Percentiles rank a stretch among this genome's conserved stretches.
phyloP scores from a whole-genome alignment of 2,888 invertebrate genomes.

The Galerucella nymphaeae region DNA sequence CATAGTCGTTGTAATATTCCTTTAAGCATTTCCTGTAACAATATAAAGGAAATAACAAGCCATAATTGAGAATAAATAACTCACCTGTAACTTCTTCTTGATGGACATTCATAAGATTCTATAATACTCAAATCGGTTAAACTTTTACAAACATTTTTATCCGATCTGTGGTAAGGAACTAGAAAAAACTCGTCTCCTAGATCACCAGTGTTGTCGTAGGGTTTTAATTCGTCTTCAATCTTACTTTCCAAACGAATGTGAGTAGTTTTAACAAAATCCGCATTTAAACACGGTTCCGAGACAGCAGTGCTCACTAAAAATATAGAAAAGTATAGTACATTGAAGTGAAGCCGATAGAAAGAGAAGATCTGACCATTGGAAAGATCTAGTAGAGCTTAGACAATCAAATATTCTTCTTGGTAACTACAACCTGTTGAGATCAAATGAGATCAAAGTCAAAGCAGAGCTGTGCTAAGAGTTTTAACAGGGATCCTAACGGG shows the following conservation, averaged over 20 bases:
- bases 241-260: slow-evolving; percentile 58
- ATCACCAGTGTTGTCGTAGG: slow-evolving; percentile 54
- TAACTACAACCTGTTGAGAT: no score
- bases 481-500: no score
- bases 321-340: neutral
- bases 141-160: slow-evolving; percentile 54
- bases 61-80: neutral
- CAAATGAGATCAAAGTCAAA: no score
- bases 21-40: slow-evolving; percentile 61
- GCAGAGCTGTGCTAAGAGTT: no score
- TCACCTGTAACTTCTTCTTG: slow-evolving; percentile 37
- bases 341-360: no score
- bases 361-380: no score
- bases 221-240: slow-evolving; percentile 54
- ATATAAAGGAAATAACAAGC: neutral
- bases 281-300: slow-evolving; percentile 54
- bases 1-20: slow-evolving; percentile 75
- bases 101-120: slow-evolving; percentile 49
- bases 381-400: no score
- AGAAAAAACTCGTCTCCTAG: slow-evolving; percentile 61
- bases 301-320: slow-evolving; percentile 39
- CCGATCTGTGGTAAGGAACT: slow-evolving; percentile 53
- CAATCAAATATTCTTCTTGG: no score
- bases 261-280: slow-evolving; percentile 43
- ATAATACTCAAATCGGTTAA: slow-evolving; percentile 60